Evolutionary conservation across 2,113 vertebrate genomes (phyloP).

Genomic region (Natator depressus): DNA sequence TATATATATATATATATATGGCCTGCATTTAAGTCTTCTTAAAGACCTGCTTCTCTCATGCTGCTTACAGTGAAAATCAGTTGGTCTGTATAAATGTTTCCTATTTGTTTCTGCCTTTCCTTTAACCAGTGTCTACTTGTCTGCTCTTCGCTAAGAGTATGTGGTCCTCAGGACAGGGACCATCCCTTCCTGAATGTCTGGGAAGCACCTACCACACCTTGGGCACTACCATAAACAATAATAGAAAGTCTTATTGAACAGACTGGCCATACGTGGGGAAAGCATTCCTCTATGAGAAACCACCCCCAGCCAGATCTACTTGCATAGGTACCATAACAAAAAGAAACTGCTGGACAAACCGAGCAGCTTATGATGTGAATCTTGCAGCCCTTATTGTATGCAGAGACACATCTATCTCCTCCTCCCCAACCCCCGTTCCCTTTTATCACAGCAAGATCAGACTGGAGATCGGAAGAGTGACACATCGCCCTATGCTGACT

Average conservation of each 20-base stretch:
- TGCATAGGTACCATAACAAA: not conserved
- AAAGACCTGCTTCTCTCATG: not conserved
- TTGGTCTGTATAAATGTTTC: not conserved
- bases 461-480: accelerated
- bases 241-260: constrained; percentile 52
- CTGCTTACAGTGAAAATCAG: not conserved
- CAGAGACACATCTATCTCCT: not conserved
- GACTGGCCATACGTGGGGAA: not conserved
- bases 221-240: constrained; percentile 60
- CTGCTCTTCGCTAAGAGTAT: constrained; percentile 13
- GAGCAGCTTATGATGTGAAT: not conserved
- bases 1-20: not conserved
- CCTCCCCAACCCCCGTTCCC: not conserved
- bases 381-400: not conserved
- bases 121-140: not conserved
- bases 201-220: constrained; percentile 11
- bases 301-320: not conserved
- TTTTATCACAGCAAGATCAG: accelerated
- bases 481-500: not conserved
- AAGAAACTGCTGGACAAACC: constrained; percentile 13
- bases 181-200: constrained; percentile 14
- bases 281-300: constrained; percentile 50
- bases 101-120: not conserved
- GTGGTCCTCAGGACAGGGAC: not conserved
- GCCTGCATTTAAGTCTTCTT: not conserved